Percentiles rank a stretch among this genome's conserved stretches.
Evolutionary conservation across 1,140 invertebrate species (phyloP).

Genomic region (Trachymyrmex cornetzi): DNA sequence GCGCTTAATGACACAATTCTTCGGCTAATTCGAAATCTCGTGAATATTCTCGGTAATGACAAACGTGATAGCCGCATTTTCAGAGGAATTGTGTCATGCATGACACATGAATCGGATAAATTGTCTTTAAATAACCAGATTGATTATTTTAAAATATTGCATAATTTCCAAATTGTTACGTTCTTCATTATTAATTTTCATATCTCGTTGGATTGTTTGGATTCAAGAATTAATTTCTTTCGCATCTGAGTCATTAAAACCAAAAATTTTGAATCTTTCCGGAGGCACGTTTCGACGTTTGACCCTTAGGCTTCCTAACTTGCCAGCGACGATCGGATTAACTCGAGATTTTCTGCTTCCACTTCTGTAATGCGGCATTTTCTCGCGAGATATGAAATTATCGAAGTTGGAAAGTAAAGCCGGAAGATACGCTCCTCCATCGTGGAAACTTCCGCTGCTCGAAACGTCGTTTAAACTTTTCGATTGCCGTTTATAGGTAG

Average conservation of each 20-base stretch:
- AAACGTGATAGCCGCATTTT: background rate
- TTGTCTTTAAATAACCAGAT: background rate
- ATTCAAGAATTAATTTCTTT: background rate
- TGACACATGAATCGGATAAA: background rate
- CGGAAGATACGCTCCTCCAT: conserved; percentile 60
- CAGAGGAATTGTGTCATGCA: background rate
- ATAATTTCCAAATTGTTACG: background rate
- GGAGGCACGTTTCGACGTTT: conserved; percentile 37
- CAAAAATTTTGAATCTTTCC: background rate
- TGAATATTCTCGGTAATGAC: background rate
- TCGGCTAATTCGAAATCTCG: background rate
- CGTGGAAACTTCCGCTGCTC: conserved; percentile 53
- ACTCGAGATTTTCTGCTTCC: conserved; percentile 57
- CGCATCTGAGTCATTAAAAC: background rate
- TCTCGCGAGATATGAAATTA: conserved; percentile 64
- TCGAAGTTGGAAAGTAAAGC: conserved; percentile 63
- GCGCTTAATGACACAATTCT: background rate
- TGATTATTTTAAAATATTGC: background rate
- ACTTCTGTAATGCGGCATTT: conserved; percentile 54
- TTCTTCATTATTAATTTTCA: background rate
- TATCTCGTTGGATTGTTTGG: background rate
- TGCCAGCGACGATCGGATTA: conserved; percentile 48
- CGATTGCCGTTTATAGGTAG: conserved; percentile 55
- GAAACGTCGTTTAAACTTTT: conserved; percentile 62
- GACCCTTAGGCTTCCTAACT: conserved; percentile 25